phyloP scores from a whole-genome alignment of 2,888 invertebrate genomes.

The Chrysolina haemoptera region DNA sequence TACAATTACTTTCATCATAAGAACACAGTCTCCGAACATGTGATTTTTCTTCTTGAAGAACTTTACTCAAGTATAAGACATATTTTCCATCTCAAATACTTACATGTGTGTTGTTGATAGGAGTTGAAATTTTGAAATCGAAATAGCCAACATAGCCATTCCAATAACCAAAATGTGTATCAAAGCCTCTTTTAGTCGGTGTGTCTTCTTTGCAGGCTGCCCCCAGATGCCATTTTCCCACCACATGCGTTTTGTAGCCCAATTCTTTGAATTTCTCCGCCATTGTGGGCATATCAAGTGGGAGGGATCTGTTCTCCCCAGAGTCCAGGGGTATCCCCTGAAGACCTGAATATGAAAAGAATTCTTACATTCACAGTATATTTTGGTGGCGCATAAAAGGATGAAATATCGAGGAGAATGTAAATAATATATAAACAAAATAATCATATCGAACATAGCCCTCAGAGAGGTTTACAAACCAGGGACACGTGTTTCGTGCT shows the following conservation, averaged over 20 bases:
- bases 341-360: constrained; percentile 62
- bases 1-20: too few relatives aligned
- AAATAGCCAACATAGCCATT: constrained; percentile 87
- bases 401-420: too few relatives aligned
- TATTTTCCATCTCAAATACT: constrained; percentile 17
- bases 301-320: constrained; percentile 81
- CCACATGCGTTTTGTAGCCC: constrained; percentile 82
- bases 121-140: constrained; percentile 61
- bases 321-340: constrained; percentile 79
- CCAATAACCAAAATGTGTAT: constrained; percentile 88
- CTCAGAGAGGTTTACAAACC: too few relatives aligned
- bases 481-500: too few relatives aligned
- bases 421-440: too few relatives aligned
- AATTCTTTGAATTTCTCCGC: constrained; percentile 75
- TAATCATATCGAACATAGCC: not conserved
- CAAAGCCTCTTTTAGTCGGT: constrained; percentile 83
- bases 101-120: constrained; percentile 35
- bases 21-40: too few relatives aligned
- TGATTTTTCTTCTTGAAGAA: too few relatives aligned
- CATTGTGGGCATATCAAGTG: constrained; percentile 71
- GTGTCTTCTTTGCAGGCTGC: constrained; percentile 78
- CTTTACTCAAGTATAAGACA: too few relatives aligned
- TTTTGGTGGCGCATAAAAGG: too few relatives aligned
- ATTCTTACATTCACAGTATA: not conserved
- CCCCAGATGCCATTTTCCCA: constrained; percentile 92